Conservation (phyloP, 2,888 invertebrate genomes). For the Heteropelma amictum region DNA sequence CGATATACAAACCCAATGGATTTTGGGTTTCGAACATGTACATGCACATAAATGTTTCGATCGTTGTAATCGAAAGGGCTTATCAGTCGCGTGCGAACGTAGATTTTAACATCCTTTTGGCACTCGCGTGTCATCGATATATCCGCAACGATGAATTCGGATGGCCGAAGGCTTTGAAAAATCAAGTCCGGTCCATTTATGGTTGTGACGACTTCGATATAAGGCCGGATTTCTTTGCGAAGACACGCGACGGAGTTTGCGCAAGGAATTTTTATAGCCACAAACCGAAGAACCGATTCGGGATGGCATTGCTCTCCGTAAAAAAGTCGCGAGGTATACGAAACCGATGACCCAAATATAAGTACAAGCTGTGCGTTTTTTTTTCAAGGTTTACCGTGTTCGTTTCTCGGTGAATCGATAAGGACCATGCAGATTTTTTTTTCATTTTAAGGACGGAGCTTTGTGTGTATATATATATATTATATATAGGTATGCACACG, state of each 20-base stretch:
- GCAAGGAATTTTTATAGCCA: slow-evolving; percentile 63
- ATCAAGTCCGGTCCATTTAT: slow-evolving; percentile 62
- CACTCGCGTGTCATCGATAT: neutral
- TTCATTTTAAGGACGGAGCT: slow-evolving; percentile 19
- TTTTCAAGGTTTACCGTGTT: slow-evolving; percentile 63
- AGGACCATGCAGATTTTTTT: slow-evolving; percentile 53
- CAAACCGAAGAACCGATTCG: slow-evolving; percentile 43
- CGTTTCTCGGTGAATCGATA: slow-evolving; percentile 46
- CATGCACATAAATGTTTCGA: neutral
- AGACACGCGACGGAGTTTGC: slow-evolving; percentile 62
- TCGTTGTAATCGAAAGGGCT: neutral
- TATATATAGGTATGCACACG: neutral
- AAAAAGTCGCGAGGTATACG: slow-evolving; percentile 31
- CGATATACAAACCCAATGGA: neutral
- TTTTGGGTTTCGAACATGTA: neutral
- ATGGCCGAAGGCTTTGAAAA: slow-evolving; percentile 44
- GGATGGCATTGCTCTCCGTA: slow-evolving; percentile 62
- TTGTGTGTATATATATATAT: neutral
- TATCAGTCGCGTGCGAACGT: neutral
- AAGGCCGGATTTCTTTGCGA: slow-evolving; percentile 60
- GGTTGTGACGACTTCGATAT: slow-evolving; percentile 58
- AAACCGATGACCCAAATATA: slow-evolving; percentile 66
- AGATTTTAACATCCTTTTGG: neutral
- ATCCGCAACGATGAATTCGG: slow-evolving; percentile 26
- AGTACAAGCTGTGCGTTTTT: slow-evolving; percentile 14